phyloP scores from a whole-genome alignment of 30 jellyfish, hydroid and myxozoan species.

The Sanderia malayensis region DNA sequence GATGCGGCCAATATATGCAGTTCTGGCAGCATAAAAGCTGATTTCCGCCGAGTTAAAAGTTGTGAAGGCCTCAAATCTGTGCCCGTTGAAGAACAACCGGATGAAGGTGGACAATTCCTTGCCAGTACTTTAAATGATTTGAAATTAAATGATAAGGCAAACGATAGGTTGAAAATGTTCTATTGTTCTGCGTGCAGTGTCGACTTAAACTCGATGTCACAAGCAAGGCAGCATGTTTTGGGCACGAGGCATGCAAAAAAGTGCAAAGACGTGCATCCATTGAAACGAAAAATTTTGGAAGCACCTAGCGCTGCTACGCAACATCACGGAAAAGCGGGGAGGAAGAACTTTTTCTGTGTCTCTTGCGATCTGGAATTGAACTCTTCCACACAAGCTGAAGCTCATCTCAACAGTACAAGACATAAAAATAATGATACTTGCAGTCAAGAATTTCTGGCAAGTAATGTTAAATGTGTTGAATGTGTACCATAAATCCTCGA shows the following conservation, averaged over 20 bases:
- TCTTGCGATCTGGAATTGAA: neutral
- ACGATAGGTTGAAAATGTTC: neutral
- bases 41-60: too few species aligned
- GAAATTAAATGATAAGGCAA: neutral
- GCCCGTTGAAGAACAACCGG: too few species aligned
- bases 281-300: slow-evolving; percentile 2
- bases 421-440: neutral
- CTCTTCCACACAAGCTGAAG: neutral
- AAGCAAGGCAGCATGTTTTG: neutral
- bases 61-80: too few species aligned
- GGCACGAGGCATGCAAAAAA: neutral
- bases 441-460: too few species aligned
- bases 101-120: too few species aligned
- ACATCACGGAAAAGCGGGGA: neutral
- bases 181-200: neutral
- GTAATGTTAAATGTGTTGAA: too few species aligned
- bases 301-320: neutral
- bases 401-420: neutral
- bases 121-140: too few species aligned
- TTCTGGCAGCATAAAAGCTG: too few species aligned
- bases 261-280: neutral
- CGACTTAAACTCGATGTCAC: neutral
- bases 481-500: too few species aligned
- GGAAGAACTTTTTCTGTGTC: neutral
- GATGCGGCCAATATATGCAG: too few species aligned